Percentiles rank a stretch among this genome's conserved stretches.
phyloP scores from a whole-genome alignment of 2,888 invertebrate species.

The Sinopyrophorus schimmeli region DNA sequence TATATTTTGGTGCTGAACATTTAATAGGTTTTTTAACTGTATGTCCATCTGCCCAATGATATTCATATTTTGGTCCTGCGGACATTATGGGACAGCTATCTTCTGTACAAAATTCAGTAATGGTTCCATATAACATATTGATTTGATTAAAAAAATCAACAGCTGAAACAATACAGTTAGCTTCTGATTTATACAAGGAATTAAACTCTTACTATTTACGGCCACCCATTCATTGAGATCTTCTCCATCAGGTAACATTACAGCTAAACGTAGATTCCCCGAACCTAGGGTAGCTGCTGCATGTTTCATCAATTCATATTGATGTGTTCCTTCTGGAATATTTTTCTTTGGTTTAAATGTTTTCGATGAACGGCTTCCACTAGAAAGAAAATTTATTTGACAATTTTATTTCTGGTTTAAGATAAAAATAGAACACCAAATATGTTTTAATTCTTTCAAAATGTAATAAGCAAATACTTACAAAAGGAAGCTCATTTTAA shows the following conservation, averaged over 20 bases:
- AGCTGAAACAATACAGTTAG: conserved; percentile 64
- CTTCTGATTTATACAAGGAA: too few species aligned
- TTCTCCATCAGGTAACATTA: conserved; percentile 97
- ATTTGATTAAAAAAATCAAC: conserved; percentile 99
- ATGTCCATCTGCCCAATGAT: conserved; percentile 99
- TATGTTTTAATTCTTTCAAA: too few species aligned
- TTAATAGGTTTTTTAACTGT: conserved; percentile 98
- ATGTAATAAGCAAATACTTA: conserved; percentile 54
- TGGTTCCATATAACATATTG: conserved; percentile 99
- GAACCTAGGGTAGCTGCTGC: conserved; percentile 98
- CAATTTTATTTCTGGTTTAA: conserved; percentile 10
- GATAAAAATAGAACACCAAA: conserved; percentile 38
- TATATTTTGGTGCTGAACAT: conserved; percentile 98
- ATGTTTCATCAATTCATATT: conserved; percentile 98
- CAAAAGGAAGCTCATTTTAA: conserved; percentile 68
- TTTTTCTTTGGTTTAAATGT: conserved; percentile 99
- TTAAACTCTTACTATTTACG: conserved; percentile 88
- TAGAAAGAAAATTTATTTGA: conserved; percentile 46
- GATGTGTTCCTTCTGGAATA: conserved; percentile 97
- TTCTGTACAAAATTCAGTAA: conserved; percentile 99
- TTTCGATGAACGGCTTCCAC: conserved; percentile 90
- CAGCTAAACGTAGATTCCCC: conserved; percentile 93
- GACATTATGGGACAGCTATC: conserved; percentile 98
- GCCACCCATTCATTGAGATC: conserved; percentile 99
- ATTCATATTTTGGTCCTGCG: conserved; percentile 98